Percentiles rank a stretch among this genome's conserved stretches.
Evolutionary conservation across 2,888 invertebrate species (phyloP).

Genomic region (Eustalomyia histrio): DNA sequence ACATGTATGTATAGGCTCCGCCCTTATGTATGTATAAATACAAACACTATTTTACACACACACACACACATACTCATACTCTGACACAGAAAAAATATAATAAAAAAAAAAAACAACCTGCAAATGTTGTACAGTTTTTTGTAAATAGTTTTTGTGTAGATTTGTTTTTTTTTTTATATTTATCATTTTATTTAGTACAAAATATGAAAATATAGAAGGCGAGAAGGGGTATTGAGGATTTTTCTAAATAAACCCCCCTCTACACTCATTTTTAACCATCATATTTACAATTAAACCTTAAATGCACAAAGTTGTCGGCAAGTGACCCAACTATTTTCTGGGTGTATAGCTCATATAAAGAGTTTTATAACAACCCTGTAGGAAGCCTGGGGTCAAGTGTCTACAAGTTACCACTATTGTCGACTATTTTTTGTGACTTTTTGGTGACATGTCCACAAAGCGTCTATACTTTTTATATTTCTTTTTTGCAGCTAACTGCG

Average conservation of each 20-base stretch:
- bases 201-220: not conserved
- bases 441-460: too few species aligned
- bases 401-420: too few species aligned
- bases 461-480: too few species aligned
- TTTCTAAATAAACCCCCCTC: not conserved
- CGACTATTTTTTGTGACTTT: too few species aligned
- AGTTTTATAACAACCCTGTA: too few species aligned
- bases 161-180: conserved; percentile 36
- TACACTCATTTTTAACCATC: not conserved
- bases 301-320: not conserved
- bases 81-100: conserved; percentile 27
- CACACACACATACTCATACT: conserved; percentile 38
- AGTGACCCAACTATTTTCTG: too few species aligned
- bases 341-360: too few species aligned
- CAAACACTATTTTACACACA: conserved; percentile 55
- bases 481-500: too few species aligned
- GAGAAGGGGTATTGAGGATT: not conserved
- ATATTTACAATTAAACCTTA: not conserved
- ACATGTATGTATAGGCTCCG: conserved; percentile 54
- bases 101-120: conserved; percentile 25
- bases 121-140: conserved; percentile 26
- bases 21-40: conserved; percentile 55
- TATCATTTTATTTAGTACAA: conserved; percentile 31
- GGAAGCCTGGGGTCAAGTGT: too few species aligned
- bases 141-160: conserved; percentile 40